phyloP scores from a whole-genome alignment of 2,888 invertebrate species.

The Phrixothrix hirtus region DNA sequence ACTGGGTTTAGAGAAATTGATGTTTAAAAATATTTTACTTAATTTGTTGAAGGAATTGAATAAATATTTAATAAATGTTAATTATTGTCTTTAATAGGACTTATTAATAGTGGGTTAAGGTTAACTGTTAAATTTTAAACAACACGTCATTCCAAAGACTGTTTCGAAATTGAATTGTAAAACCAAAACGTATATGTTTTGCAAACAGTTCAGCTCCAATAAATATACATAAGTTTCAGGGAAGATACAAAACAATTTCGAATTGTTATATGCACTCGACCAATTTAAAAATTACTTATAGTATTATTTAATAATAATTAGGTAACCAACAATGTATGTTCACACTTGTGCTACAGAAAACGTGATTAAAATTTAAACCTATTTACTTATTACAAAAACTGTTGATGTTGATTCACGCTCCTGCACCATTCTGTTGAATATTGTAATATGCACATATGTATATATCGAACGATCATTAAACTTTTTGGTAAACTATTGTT shows the following conservation, averaged over 20 bases:
- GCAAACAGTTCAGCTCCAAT: slow-evolving; percentile 9
- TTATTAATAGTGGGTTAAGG: slow-evolving; percentile 21
- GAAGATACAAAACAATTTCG: slow-evolving; percentile 37
- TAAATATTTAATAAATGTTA: slow-evolving; percentile 30
- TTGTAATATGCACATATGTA: slow-evolving; percentile 18
- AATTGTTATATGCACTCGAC: slow-evolving; percentile 42
- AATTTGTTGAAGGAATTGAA: slow-evolving; percentile 30
- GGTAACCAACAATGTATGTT: slow-evolving; percentile 12
- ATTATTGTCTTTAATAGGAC: slow-evolving; percentile 20
- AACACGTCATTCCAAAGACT: slow-evolving; percentile 46
- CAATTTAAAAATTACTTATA: slow-evolving; percentile 36
- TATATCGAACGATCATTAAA: too few species aligned
- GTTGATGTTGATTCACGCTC: slow-evolving; percentile 16
- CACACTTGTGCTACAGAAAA: slow-evolving; percentile 14
- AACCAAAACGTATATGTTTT: slow-evolving; percentile 10
- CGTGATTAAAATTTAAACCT: slow-evolving; percentile 16
- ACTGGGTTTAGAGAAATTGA: slow-evolving; percentile 16
- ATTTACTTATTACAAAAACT: slow-evolving; percentile 23
- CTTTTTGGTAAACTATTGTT: too few species aligned
- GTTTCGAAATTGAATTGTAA: slow-evolving; percentile 44
- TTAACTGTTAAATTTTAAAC: slow-evolving; percentile 31
- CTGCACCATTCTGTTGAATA: slow-evolving; percentile 25
- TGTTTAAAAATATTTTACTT: slow-evolving; percentile 20
- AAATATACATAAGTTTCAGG: not conserved
- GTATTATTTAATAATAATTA: slow-evolving; percentile 31